Evolutionary conservation across 1,140 invertebrate species (phyloP).

Genomic region (Nilaparvata lugens): DNA sequence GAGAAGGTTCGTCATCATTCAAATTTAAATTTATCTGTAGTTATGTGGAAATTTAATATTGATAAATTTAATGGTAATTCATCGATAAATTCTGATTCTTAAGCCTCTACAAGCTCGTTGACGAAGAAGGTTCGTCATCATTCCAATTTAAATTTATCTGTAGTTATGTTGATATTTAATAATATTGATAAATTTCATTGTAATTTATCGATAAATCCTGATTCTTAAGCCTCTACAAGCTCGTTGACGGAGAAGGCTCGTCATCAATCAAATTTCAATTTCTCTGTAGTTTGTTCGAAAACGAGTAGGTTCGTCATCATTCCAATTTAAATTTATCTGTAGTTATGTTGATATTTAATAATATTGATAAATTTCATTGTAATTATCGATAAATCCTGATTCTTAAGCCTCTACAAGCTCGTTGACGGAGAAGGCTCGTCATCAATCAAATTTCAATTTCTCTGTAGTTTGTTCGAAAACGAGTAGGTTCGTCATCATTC

Average conservation of each 20-base stretch:
- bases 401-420: not conserved
- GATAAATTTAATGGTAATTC: conserved; percentile 3
- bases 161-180: too few species aligned
- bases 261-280: conserved; percentile 46
- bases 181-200: not conserved
- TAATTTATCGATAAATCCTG: conserved; percentile 95
- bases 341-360: too few species aligned
- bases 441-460: conserved; percentile 47
- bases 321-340: too few species aligned
- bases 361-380: not conserved
- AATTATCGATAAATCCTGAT: too few species aligned
- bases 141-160: too few species aligned
- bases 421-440: conserved; percentile 76
- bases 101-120: not conserved
- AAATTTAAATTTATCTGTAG: conserved; percentile 42
- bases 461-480: too few species aligned
- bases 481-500: too few species aligned
- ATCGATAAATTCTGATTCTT: not conserved
- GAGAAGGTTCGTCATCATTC: conserved; percentile 59
- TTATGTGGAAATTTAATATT: not conserved
- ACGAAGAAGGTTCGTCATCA: too few species aligned
- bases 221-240: conserved; percentile 85
- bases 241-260: conserved; percentile 80
- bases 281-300: not conserved
- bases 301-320: too few species aligned